Evolutionary conservation across 2,797 vertebrate genomes (phyloP).

Genomic region (Peromyscus melanophrys): DNA sequence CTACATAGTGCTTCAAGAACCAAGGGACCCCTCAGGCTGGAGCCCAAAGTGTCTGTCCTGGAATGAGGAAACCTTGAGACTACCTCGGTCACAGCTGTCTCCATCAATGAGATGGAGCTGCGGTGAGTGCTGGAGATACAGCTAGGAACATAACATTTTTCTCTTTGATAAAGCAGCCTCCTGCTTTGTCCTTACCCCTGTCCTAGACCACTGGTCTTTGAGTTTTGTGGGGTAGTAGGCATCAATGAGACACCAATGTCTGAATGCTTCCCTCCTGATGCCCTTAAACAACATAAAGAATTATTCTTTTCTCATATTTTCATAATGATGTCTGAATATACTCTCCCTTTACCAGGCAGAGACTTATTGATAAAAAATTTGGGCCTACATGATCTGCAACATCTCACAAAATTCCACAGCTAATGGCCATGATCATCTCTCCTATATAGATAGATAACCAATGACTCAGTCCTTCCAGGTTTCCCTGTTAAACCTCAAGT

Average conservation of each 20-base stretch:
- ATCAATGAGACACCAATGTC: neutral
- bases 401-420: too few relatives aligned
- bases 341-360: neutral
- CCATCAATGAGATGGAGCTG: neutral
- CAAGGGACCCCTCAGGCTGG: neutral
- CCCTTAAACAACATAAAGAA: neutral
- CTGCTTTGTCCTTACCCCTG: neutral
- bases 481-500: neutral
- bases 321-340: neutral
- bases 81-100: neutral
- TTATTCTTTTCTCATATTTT: neutral
- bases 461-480: neutral
- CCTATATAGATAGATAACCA: neutral
- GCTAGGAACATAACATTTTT: neutral
- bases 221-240: neutral
- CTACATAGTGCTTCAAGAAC: neutral
- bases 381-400: neutral
- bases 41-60: too few relatives aligned
- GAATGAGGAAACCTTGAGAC: neutral
- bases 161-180: neutral
- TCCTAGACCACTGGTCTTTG: neutral
- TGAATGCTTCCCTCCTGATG: neutral
- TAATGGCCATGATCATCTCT: neutral
- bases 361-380: neutral
- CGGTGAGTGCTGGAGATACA: neutral